Conservation (phyloP, 1,140 invertebrate genomes). For the Holcopasites calliopsidis region DNA sequence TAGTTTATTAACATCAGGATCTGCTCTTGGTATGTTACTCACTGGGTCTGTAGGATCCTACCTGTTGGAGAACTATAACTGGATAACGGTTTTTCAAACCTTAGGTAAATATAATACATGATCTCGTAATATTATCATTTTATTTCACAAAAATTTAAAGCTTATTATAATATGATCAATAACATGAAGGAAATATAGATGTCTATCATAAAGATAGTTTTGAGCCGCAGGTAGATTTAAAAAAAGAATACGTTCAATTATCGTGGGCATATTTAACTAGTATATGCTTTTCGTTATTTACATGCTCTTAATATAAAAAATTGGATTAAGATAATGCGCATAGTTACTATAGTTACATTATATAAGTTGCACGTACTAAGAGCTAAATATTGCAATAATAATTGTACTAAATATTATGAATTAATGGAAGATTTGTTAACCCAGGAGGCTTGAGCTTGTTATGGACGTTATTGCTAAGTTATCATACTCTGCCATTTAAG, state of each 20-base stretch:
- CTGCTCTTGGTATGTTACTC: conserved; percentile 83
- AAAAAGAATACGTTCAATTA: no score
- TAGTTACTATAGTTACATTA: neutral
- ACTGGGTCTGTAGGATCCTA: conserved; percentile 86
- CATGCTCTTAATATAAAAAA: no score
- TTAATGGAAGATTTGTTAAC: conserved; percentile 37
- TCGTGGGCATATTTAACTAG: no score
- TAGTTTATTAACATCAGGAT: conserved; percentile 85
- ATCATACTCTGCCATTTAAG: conserved; percentile 75
- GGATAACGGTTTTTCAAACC: conserved; percentile 85
- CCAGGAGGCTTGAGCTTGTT: conserved; percentile 80
- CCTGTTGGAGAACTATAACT: conserved; percentile 84
- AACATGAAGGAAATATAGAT: neutral
- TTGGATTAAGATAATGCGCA: neutral
- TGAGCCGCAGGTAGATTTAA: no score
- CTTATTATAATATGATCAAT: neutral
- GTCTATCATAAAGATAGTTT: no score
- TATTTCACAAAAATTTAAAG: neutral
- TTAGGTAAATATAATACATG: conserved; percentile 79
- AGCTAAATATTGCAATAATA: no score
- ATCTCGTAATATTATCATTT: neutral
- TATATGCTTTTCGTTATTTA: no score
- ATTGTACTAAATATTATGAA: conserved; percentile 5
- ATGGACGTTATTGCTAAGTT: conserved; percentile 81
- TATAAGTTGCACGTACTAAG: no score